Percentiles rank a stretch among this genome's conserved stretches.
Evolutionary conservation across 2,113 vertebrate species (phyloP).

Genomic region (Chaenogobius annularis): DNA sequence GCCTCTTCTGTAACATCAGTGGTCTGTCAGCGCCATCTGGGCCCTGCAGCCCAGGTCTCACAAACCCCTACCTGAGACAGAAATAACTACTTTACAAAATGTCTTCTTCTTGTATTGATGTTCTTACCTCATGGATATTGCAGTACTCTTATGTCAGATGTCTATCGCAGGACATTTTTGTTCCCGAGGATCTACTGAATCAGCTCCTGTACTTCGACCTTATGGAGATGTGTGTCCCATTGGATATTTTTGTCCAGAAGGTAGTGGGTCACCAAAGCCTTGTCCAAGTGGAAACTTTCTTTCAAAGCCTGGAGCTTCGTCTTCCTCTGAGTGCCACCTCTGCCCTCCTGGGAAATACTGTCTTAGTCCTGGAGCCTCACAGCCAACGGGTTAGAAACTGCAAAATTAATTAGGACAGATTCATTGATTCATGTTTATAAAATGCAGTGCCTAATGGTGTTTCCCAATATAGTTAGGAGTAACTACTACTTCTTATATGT

Average conservation of each 20-base stretch:
- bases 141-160: slow-evolving; percentile 19
- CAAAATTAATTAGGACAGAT: not conserved
- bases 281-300: slow-evolving; percentile 85
- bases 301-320: slow-evolving; percentile 70
- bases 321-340: slow-evolving; percentile 74
- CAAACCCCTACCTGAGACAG: slow-evolving; percentile 7
- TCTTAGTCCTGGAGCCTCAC: slow-evolving; percentile 56
- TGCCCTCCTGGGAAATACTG: slow-evolving; percentile 86
- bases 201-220: slow-evolving; percentile 65
- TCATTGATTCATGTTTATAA: not conserved
- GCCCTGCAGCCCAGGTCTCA: slow-evolving; percentile 80
- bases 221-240: slow-evolving; percentile 86
- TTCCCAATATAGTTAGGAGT: not conserved
- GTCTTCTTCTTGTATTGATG: not conserved
- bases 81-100: slow-evolving; percentile 14
- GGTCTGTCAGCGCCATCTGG: slow-evolving; percentile 64
- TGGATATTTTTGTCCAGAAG: slow-evolving; percentile 85
- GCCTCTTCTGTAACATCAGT: slow-evolving; percentile 75
- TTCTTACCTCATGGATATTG: not conserved
- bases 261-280: slow-evolving; percentile 77
- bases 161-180: slow-evolving; percentile 77
- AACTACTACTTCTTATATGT: slow-evolving; percentile 1
- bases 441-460: not conserved
- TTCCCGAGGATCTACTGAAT: slow-evolving; percentile 64
- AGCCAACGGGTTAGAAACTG: slow-evolving; percentile 67